Conservation (phyloP, 2,113 vertebrate species). For the Cranoglanis bouderius region DNA sequence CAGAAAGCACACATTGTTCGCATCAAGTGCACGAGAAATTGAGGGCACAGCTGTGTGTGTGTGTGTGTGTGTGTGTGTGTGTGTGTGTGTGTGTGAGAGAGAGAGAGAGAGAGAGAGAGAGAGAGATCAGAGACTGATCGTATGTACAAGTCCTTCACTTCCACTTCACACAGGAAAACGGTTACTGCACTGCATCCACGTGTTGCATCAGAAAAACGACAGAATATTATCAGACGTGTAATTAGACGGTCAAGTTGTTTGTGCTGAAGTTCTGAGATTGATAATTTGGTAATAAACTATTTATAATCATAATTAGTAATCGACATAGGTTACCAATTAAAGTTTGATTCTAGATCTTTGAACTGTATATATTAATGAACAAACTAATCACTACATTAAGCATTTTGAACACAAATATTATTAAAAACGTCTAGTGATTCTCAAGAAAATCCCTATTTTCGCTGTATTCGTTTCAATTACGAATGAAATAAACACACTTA, state of each 20-base stretch:
- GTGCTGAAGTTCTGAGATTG: not conserved
- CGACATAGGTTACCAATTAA: not conserved
- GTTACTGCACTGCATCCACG: not conserved
- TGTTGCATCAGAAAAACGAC: slow-evolving; percentile 21
- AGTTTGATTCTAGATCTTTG: not conserved
- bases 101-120: not conserved
- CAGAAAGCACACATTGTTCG: slow-evolving; percentile 72
- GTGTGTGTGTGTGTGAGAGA: not conserved
- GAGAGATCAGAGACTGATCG: not conserved
- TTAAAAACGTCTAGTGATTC: not conserved
- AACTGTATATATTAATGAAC: not conserved
- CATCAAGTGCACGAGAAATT: slow-evolving; percentile 65
- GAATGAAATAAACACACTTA: not conserved
- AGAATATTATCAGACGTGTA: not conserved
- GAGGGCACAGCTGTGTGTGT: slow-evolving; percentile 55
- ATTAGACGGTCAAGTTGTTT: not conserved
- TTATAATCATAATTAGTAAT: not conserved
- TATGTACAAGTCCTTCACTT: not conserved
- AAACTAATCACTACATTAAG: no score
- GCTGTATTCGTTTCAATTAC: not conserved
- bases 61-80: slow-evolving; percentile 4
- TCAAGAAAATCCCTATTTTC: not conserved
- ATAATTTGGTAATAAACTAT: not conserved
- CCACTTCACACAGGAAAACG: slow-evolving; percentile 30
- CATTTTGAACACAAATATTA: not conserved